Percentiles rank a stretch among this genome's conserved stretches.
Conservation (phyloP, 2,888 invertebrate genomes). For the Morpho achilles region DNA sequence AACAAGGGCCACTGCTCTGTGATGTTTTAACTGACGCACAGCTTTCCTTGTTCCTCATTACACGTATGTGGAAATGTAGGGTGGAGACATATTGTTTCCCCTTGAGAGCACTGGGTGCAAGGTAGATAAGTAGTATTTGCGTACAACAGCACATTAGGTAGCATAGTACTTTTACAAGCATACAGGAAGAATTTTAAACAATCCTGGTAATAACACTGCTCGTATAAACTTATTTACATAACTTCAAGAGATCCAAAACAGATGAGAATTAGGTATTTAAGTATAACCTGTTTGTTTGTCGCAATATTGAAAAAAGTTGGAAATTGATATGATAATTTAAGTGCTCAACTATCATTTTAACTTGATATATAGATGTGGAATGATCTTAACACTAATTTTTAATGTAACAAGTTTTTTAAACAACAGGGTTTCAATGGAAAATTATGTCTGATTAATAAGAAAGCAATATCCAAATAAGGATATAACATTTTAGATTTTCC, state of each 20-base stretch:
- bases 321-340: too few species aligned
- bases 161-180: constrained; percentile 32
- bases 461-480: too few species aligned
- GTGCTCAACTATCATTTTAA: too few species aligned
- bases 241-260: not conserved
- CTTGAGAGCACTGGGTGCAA: constrained; percentile 50
- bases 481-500: too few species aligned
- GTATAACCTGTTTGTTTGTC: too few species aligned
- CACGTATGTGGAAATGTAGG: constrained; percentile 30
- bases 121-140: constrained; percentile 53
- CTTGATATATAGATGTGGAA: too few species aligned
- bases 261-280: too few species aligned
- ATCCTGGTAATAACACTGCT: not conserved
- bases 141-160: constrained; percentile 58
- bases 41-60: constrained; percentile 28
- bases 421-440: too few species aligned
- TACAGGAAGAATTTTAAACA: constrained; percentile 1
- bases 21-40: constrained; percentile 26
- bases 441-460: too few species aligned
- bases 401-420: too few species aligned
- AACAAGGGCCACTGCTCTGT: constrained; percentile 19
- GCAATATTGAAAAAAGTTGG: too few species aligned
- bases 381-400: too few species aligned
- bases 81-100: constrained; percentile 39
- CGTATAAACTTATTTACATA: not conserved